These are phyloP conservation scores for Caiman crocodilus DNA, from an alignment of 2,797 vertebrate species.

Conservation along the genomic window DNA sequence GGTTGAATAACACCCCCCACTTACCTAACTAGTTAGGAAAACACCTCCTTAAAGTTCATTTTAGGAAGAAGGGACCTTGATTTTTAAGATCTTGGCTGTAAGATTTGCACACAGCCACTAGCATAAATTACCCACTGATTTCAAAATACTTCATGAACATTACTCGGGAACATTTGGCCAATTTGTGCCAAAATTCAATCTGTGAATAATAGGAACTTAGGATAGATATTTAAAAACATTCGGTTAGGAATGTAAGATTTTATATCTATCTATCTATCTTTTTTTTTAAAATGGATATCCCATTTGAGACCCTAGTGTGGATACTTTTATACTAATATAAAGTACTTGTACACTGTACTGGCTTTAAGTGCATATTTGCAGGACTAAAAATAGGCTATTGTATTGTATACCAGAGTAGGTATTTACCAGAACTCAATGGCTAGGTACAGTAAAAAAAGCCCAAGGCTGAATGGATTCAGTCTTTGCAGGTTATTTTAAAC, in stretches of 20 bases:
- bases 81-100: background rate
- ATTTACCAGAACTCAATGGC: background rate
- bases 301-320: background rate
- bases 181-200: background rate
- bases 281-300: background rate
- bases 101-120: background rate
- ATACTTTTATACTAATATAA: background rate
- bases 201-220: background rate
- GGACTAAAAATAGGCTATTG: too few relatives aligned
- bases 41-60: background rate
- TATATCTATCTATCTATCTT: too few relatives aligned
- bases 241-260: background rate
- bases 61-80: background rate
- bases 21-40: background rate
- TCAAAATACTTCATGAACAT: background rate
- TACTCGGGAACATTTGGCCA: accelerated
- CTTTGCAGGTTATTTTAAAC: too few relatives aligned
- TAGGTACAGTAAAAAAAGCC: too few relatives aligned
- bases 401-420: background rate
- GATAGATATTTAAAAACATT: background rate
- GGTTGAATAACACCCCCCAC: background rate
- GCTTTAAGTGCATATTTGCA: too few relatives aligned
- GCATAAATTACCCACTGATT: background rate
- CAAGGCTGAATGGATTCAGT: too few relatives aligned
- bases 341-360: too few relatives aligned